Conservation (phyloP, 2,797 vertebrate genomes). For the Erithacus rubecula region DNA sequence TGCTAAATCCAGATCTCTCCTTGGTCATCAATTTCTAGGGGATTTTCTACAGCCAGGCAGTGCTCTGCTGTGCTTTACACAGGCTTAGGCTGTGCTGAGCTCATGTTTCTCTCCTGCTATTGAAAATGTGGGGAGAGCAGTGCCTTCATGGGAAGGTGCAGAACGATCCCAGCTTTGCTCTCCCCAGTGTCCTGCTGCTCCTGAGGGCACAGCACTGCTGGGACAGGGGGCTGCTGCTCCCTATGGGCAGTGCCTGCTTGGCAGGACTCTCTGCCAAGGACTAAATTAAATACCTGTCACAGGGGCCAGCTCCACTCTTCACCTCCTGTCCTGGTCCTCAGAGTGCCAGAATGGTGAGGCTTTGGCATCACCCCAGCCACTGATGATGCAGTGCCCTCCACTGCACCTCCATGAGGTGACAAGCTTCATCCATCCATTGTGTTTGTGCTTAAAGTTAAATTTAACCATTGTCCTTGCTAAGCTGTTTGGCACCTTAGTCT, state of each 20-base stretch:
- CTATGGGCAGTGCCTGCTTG: accelerated
- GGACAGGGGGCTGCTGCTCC: not conserved
- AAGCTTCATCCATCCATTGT: not conserved
- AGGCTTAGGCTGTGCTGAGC: not conserved
- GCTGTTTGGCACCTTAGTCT: not conserved
- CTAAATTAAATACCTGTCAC: not conserved
- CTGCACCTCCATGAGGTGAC: not conserved
- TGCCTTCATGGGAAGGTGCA: not conserved
- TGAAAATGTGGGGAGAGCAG: not conserved
- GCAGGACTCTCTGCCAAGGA: not conserved
- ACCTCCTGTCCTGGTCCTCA: accelerated
- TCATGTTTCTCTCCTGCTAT: not conserved
- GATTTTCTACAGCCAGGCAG: not conserved
- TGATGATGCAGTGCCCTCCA: not conserved
- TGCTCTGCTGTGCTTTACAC: not conserved
- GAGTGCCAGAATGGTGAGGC: accelerated
- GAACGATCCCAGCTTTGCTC: not conserved
- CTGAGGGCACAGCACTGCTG: accelerated
- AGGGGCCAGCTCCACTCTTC: not conserved
- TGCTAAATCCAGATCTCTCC: not conserved
- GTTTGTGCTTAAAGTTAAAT: not conserved
- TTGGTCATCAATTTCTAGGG: not conserved
- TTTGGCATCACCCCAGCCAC: accelerated
- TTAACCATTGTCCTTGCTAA: not conserved
- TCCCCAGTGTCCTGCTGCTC: accelerated